Evolutionary conservation across 1,140 invertebrate genomes (phyloP).

Genomic region (Sipha flava): DNA sequence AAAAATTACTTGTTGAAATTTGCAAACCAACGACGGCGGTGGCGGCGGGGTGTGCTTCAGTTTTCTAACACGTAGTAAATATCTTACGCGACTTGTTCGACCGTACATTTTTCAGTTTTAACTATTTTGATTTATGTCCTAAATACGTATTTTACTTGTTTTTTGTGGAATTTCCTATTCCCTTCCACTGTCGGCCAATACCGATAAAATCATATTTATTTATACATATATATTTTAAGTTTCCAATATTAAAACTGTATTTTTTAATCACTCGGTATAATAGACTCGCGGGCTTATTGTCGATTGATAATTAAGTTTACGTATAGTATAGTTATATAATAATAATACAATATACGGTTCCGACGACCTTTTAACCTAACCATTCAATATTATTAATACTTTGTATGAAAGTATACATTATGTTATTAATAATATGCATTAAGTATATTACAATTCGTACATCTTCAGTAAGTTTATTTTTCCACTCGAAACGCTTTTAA

Average conservation of each 20-base stretch:
- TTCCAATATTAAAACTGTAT: not conserved
- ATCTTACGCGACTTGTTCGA: not conserved
- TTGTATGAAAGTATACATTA: too few species aligned
- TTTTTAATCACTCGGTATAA: not conserved
- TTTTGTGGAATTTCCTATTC: not conserved
- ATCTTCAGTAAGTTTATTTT: too few species aligned
- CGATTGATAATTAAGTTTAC: not conserved
- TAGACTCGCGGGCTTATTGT: not conserved
- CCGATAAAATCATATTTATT: too few species aligned
- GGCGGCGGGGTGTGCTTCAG: too few species aligned
- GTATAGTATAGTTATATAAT: not conserved
- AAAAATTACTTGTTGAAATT: slow-evolving; percentile 1
- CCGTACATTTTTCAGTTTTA: not conserved
- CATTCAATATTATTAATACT: not conserved
- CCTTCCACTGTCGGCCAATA: not conserved
- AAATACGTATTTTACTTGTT: too few species aligned
- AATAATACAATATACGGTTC: too few species aligned
- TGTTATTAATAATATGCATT: too few species aligned
- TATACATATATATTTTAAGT: not conserved
- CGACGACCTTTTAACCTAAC: too few species aligned
- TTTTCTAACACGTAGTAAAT: not conserved
- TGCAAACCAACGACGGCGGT: not conserved
- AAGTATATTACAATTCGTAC: too few species aligned
- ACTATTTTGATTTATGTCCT: not conserved
- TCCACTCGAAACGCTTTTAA: not conserved